Evolutionary conservation across 2,797 vertebrate genomes (phyloP).

Genomic region (Lacerta viridis): DNA sequence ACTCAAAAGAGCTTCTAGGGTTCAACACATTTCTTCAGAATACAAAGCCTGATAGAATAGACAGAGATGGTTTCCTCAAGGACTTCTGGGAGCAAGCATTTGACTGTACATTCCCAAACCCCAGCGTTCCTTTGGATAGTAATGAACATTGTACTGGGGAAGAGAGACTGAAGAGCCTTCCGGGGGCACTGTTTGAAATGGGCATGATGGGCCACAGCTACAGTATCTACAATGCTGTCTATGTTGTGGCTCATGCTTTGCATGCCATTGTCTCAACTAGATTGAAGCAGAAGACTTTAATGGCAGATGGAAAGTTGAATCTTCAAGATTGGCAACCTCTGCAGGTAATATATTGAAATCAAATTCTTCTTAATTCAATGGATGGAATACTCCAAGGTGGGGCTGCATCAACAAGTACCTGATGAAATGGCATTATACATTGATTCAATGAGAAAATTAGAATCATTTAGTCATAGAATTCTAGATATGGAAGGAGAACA

Average conservation of each 20-base stretch:
- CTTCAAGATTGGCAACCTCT: neutral
- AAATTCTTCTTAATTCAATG: no score
- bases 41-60: neutral
- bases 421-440: no score
- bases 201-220: neutral
- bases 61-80: neutral
- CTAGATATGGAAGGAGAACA: no score
- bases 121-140: neutral
- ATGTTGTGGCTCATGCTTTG: neutral
- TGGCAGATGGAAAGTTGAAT: no score
- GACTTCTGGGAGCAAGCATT: conserved; percentile 15
- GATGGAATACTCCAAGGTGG: no score
- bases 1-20: neutral
- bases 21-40: neutral
- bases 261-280: neutral
- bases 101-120: neutral
- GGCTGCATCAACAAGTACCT: no score
- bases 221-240: conserved; percentile 18
- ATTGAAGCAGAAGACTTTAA: no score
- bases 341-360: neutral
- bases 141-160: neutral
- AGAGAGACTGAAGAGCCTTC: neutral
- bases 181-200: neutral
- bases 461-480: no score
- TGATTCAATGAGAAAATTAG: no score